A percentile compares a stretch with the other conserved stretches of the same genome.
These are phyloP conservation scores for Drosophila rubida DNA, from an alignment of 2,888 invertebrate species.

Conservation along the genomic window DNA sequence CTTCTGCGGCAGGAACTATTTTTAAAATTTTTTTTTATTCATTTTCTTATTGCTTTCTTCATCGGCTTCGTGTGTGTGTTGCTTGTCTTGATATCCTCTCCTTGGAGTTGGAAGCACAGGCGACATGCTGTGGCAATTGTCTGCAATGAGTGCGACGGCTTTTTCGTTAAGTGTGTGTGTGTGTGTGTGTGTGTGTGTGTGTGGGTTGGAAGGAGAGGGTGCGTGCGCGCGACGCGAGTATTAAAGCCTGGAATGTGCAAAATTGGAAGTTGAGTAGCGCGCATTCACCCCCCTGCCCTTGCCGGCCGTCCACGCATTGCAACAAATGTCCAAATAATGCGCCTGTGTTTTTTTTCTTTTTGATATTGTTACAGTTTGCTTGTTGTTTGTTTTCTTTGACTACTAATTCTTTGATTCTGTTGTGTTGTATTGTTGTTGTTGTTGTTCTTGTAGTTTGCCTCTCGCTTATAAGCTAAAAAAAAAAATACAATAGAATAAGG, in stretches of 20 bases:
- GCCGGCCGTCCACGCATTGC: neutral
- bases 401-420: conserved; percentile 30
- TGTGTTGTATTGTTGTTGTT: too few species aligned
- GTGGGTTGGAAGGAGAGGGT: neutral
- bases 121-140: neutral
- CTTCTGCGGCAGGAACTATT: conserved; percentile 36
- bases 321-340: neutral
- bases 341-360: neutral
- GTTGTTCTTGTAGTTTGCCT: conserved; percentile 21
- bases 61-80: too few species aligned
- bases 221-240: conserved; percentile 12
- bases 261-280: conserved; percentile 11
- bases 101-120: neutral
- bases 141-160: too few species aligned
- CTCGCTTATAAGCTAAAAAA: neutral
- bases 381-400: conserved; percentile 10
- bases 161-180: neutral
- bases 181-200: too few species aligned
- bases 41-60: neutral
- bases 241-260: conserved; percentile 23
- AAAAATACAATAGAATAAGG: neutral
- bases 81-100: neutral
- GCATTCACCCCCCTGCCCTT: neutral
- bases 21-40: neutral
- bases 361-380: neutral